phyloP scores from a whole-genome alignment of 1,140 invertebrate species.

The Plectrocnemia conspersa region DNA sequence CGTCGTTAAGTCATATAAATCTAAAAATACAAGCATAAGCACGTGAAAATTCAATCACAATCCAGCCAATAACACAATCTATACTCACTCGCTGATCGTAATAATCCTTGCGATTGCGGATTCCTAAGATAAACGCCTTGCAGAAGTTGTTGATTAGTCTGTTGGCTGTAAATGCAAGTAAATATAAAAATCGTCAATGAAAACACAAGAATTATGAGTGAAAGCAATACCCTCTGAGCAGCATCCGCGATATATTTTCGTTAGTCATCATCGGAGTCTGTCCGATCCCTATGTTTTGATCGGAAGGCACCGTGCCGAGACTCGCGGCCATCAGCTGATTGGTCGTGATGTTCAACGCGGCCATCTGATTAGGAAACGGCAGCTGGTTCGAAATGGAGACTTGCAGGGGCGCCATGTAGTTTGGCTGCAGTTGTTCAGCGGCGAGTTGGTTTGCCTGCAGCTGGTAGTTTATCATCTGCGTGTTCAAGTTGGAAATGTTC shows the following conservation, averaged over 20 bases:
- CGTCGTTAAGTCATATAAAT: slow-evolving; percentile 28
- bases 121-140: slow-evolving; percentile 34
- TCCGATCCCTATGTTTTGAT: slow-evolving; percentile 37
- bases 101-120: slow-evolving; percentile 27
- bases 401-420: slow-evolving; percentile 32
- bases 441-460: slow-evolving; percentile 26
- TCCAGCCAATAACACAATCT: background rate
- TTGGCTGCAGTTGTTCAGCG: slow-evolving; percentile 25
- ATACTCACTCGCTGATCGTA: slow-evolving; percentile 29
- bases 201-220: slow-evolving; percentile 1
- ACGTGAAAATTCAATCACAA: background rate
- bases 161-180: slow-evolving; percentile 21
- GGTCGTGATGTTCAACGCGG: slow-evolving; percentile 32
- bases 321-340: slow-evolving; percentile 32
- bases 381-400: slow-evolving; percentile 32
- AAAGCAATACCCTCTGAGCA: slow-evolving; percentile 46
- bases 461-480: slow-evolving; percentile 31
- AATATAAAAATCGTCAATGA: background rate
- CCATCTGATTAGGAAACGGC: slow-evolving; percentile 23
- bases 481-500: slow-evolving; percentile 24
- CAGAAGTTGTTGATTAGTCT: slow-evolving; percentile 31
- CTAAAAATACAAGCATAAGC: slow-evolving; percentile 15
- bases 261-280: slow-evolving; percentile 44
- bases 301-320: slow-evolving; percentile 37
- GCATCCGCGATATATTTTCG: slow-evolving; percentile 49